These are phyloP conservation scores for Trichonephila inaurata DNA, from an alignment of 1,140 invertebrate species.

Conservation along the genomic window DNA sequence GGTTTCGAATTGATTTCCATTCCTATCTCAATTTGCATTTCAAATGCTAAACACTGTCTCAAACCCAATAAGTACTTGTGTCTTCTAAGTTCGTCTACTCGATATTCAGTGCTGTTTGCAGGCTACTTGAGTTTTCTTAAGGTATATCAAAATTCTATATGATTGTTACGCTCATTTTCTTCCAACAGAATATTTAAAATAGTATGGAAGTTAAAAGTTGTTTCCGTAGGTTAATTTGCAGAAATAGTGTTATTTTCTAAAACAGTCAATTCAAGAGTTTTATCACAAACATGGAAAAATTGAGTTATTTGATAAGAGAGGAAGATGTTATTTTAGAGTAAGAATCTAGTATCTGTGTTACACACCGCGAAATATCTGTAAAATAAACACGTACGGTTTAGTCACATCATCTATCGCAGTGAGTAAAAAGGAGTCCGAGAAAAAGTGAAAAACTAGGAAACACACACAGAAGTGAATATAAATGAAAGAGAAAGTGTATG, in stretches of 20 bases:
- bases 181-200: neutral
- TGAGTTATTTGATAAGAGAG: neutral
- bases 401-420: too few relatives aligned
- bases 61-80: neutral
- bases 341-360: neutral
- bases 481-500: too few relatives aligned
- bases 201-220: neutral
- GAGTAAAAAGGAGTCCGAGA: too few relatives aligned
- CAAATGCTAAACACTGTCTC: neutral
- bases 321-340: neutral
- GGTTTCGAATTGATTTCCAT: conserved; percentile 42
- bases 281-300: neutral
- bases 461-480: too few relatives aligned
- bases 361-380: too few relatives aligned
- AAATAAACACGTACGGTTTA: too few relatives aligned
- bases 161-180: neutral
- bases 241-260: neutral
- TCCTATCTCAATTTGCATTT: conserved; percentile 19
- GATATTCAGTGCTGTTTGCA: neutral
- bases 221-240: neutral
- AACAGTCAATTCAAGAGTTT: neutral
- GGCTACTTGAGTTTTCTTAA: neutral
- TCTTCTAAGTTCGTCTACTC: neutral
- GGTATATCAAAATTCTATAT: neutral
- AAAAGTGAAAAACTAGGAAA: too few relatives aligned